A percentile compares a stretch with the other conserved stretches of the same genome.
Conservation (phyloP, 1,140 invertebrate genomes). For the Ceratina japonica region DNA sequence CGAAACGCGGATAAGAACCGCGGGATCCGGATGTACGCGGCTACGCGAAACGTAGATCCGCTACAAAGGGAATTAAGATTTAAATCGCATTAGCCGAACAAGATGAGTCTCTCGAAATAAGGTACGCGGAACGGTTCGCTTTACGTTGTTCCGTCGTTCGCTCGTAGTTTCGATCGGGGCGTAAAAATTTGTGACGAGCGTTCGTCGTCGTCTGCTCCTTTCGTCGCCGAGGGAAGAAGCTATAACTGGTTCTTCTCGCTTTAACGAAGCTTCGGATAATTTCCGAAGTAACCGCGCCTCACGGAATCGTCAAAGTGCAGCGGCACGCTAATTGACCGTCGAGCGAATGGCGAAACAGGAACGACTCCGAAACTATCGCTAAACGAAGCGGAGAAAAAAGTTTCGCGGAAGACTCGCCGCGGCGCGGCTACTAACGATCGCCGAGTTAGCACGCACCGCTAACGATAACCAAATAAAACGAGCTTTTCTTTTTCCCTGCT, state of each 20-base stretch:
- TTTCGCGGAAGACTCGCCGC: no score
- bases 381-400: slow-evolving; percentile 15
- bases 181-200: no score
- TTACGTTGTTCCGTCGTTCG: no score
- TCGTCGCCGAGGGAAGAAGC: not conserved
- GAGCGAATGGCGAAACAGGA: not conserved
- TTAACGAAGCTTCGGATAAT: slow-evolving; percentile 21
- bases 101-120: not conserved
- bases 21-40: not conserved
- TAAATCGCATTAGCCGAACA: slow-evolving; percentile 24
- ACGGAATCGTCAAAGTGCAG: not conserved
- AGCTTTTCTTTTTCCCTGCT: not conserved
- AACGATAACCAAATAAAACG: not conserved
- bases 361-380: slow-evolving; percentile 6
- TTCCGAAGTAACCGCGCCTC: no score
- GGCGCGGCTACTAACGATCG: not conserved
- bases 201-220: no score
- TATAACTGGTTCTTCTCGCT: not conserved
- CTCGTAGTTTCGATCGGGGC: no score
- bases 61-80: slow-evolving; percentile 30
- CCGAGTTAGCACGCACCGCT: not conserved
- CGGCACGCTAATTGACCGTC: slow-evolving; percentile 22
- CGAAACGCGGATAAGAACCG: not conserved
- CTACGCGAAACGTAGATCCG: not conserved
- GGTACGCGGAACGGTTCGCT: no score